phyloP scores from a whole-genome alignment of 2,797 vertebrate genomes.

The Rhynchonycteris naso region DNA sequence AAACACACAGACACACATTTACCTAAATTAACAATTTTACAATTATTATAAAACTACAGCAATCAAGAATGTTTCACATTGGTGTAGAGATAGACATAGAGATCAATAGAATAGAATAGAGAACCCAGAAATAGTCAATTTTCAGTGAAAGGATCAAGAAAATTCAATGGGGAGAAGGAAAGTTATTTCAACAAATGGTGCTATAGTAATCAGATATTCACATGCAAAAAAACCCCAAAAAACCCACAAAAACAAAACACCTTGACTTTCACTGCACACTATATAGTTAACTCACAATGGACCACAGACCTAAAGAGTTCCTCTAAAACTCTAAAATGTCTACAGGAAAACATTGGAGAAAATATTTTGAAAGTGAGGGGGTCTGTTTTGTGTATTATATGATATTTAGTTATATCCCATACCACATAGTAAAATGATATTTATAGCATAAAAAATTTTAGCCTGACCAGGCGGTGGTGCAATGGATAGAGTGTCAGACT shows the following conservation, averaged over 20 bases:
- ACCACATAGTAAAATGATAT: background rate
- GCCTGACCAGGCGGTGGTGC: too few relatives aligned
- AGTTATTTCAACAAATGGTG: background rate
- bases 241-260: background rate
- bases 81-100: background rate
- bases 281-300: background rate
- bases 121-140: slow-evolving; percentile 3
- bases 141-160: slow-evolving; percentile 24
- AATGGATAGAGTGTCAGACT: too few relatives aligned
- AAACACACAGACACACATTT: background rate
- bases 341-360: background rate
- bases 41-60: background rate
- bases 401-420: background rate
- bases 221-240: background rate
- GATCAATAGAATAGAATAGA: background rate
- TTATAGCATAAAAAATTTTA: background rate
- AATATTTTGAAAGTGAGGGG: background rate
- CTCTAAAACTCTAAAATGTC: background rate
- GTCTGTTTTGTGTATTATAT: background rate
- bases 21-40: background rate
- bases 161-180: background rate
- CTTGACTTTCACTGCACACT: background rate
- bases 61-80: background rate
- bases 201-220: background rate
- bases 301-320: background rate